Percentiles rank a stretch among this genome's conserved stretches.
Conservation (phyloP, 1,140 invertebrate species). For the Pogonognathellus flavescens region DNA sequence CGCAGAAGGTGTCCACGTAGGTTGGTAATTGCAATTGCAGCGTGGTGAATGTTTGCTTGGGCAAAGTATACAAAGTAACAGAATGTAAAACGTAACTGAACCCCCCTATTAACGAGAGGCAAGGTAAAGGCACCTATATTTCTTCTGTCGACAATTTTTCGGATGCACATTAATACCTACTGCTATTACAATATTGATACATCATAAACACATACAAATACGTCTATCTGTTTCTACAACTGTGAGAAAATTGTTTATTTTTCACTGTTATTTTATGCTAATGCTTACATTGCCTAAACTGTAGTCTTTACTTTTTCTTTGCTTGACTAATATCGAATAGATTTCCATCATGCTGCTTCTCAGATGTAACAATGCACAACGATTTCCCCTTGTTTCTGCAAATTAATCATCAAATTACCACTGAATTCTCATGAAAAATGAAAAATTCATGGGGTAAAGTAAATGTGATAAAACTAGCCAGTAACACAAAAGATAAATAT, state of each 20-base stretch:
- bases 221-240: no score
- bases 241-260: neutral
- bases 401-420: slow-evolving; percentile 3
- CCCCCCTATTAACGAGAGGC: neutral
- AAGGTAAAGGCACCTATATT: neutral
- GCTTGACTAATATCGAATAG: neutral
- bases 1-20: no score
- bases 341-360: neutral
- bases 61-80: neutral
- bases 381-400: neutral
- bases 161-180: neutral
- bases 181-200: neutral
- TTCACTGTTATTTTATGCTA: neutral
- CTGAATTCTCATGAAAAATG: slow-evolving; percentile 8
- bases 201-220: no score
- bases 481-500: slow-evolving; percentile 1
- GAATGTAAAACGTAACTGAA: neutral
- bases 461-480: neutral
- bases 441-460: neutral
- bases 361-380: neutral
- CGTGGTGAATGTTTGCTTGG: neutral
- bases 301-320: neutral
- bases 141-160: slow-evolving; percentile 6
- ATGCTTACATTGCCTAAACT: no score
- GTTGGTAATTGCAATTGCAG: neutral